Conservation (phyloP, 2,888 invertebrate genomes). For the Philereme transversata region DNA sequence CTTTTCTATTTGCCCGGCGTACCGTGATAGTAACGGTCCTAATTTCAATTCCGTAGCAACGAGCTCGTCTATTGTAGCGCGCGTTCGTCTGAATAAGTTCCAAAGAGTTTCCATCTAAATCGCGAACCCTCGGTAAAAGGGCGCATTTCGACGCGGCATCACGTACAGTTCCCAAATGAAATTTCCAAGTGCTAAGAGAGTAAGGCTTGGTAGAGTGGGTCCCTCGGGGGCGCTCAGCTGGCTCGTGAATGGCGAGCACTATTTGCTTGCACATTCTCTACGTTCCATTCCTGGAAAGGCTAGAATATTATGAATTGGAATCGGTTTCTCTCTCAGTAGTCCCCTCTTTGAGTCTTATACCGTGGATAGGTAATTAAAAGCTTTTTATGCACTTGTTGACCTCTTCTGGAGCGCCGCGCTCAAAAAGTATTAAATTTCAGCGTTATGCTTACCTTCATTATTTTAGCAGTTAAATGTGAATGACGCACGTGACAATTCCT, state of each 20-base stretch:
- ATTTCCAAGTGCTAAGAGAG: slow-evolving; percentile 70
- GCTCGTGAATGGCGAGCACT: slow-evolving; percentile 51
- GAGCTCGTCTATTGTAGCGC: slow-evolving; percentile 60
- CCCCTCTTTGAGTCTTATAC: slow-evolving; percentile 6
- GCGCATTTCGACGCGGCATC: slow-evolving; percentile 68
- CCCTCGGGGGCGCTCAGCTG: slow-evolving; percentile 51
- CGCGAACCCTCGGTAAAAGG: slow-evolving; percentile 60
- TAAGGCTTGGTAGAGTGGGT: slow-evolving; percentile 49
- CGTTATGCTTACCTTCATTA: slow-evolving; percentile 11
- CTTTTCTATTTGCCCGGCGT: slow-evolving; percentile 65
- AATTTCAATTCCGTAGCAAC: slow-evolving; percentile 75
- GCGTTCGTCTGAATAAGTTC: slow-evolving; percentile 63
- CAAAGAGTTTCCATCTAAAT: slow-evolving; percentile 63
- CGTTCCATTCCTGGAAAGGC: slow-evolving; percentile 45
- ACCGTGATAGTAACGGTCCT: slow-evolving; percentile 59
- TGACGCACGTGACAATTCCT: slow-evolving; percentile 38
- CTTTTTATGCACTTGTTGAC: slow-evolving; percentile 4
- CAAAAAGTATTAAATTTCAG: slow-evolving; percentile 9
- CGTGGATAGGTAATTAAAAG: neutral
- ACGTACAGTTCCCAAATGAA: slow-evolving; percentile 78
- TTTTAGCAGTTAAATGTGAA: slow-evolving; percentile 10
- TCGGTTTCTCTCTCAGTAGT: slow-evolving; percentile 39
- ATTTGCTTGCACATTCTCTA: slow-evolving; percentile 57
- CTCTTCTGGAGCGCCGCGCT: slow-evolving; percentile 4
- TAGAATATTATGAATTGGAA: slow-evolving; percentile 44